These are phyloP conservation scores for Stichopus horrens DNA, from an alignment of 53 echinoderm and acorn worm genomes.

Conservation along the genomic window DNA sequence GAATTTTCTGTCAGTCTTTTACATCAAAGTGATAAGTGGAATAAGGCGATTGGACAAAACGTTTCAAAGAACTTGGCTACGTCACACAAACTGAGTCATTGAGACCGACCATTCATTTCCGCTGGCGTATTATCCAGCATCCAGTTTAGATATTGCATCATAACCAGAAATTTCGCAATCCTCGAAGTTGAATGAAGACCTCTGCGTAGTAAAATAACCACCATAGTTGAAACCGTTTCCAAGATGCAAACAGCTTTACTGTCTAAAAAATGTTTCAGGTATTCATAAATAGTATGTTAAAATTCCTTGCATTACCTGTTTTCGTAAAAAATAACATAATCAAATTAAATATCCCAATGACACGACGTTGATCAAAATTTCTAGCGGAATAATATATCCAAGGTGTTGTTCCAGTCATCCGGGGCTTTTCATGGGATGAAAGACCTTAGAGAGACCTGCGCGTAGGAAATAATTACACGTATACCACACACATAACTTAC, in stretches of 20 bases:
- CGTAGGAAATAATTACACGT: background rate
- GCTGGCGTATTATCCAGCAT: background rate
- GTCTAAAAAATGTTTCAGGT: too few relatives aligned
- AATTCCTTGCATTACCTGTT: too few relatives aligned
- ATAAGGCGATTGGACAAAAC: constrained; percentile 28
- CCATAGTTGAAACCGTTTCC: background rate
- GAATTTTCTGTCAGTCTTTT: too few relatives aligned
- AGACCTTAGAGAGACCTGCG: background rate
- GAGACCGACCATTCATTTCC: constrained; percentile 18
- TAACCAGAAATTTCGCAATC: constrained; percentile 6
- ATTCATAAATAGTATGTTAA: too few relatives aligned
- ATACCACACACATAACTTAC: background rate
- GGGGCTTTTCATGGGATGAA: background rate
- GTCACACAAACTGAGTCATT: constrained; percentile 21
- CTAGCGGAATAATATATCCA: background rate
- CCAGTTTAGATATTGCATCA: constrained; percentile 27
- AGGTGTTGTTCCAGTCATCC: background rate
- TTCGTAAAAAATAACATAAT: too few relatives aligned
- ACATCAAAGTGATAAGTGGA: constrained; percentile 18
- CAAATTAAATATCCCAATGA: too few relatives aligned
- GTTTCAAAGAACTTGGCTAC: constrained; percentile 37
- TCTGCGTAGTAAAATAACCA: constrained; percentile 37
- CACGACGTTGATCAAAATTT: background rate
- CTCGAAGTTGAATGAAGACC: background rate
- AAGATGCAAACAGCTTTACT: background rate